Percentiles rank a stretch among this genome's conserved stretches.
These are phyloP conservation scores for Drosophila borealis DNA, from an alignment of 2,888 invertebrate genomes.

Conservation along the genomic window DNA sequence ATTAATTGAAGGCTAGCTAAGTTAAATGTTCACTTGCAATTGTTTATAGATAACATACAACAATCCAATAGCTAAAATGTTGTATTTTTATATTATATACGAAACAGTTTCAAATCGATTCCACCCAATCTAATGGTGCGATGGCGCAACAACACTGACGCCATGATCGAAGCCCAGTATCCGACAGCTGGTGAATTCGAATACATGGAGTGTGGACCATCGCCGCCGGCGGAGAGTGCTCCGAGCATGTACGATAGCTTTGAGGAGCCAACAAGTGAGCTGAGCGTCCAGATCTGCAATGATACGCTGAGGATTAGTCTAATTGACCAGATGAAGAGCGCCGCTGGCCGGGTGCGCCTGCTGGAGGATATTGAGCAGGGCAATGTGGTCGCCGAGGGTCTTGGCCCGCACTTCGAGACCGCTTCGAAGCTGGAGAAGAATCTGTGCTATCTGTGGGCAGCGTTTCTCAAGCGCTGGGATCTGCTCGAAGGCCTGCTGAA, in stretches of 20 bases:
- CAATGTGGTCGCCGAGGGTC: conserved; percentile 87
- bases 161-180: conserved; percentile 88
- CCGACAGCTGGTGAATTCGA: conserved; percentile 89
- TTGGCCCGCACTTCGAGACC: conserved; percentile 86
- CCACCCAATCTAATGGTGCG: conserved; percentile 86
- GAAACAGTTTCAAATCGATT: conserved; percentile 85
- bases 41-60: too few species aligned
- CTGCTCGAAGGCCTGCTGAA: conserved; percentile 88
- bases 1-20: too few species aligned
- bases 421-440: conserved; percentile 90
- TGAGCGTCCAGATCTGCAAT: conserved; percentile 90
- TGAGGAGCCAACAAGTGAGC: conserved; percentile 89
- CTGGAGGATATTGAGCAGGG: conserved; percentile 91
- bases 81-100: background rate
- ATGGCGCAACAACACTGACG: conserved; percentile 86
- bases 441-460: conserved; percentile 90
- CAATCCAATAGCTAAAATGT: too few species aligned
- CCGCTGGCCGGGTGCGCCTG: conserved; percentile 88
- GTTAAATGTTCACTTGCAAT: too few species aligned
- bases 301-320: conserved; percentile 91
- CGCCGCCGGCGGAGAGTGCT: conserved; percentile 92
- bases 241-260: conserved; percentile 93
- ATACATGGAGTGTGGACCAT: conserved; percentile 92
- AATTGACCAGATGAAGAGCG: conserved; percentile 90
- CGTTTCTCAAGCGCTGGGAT: conserved; percentile 90